Base-by-base conservation (phyloP, 1,140 invertebrate genomes). In the Lasaia peninsularis region DNA sequence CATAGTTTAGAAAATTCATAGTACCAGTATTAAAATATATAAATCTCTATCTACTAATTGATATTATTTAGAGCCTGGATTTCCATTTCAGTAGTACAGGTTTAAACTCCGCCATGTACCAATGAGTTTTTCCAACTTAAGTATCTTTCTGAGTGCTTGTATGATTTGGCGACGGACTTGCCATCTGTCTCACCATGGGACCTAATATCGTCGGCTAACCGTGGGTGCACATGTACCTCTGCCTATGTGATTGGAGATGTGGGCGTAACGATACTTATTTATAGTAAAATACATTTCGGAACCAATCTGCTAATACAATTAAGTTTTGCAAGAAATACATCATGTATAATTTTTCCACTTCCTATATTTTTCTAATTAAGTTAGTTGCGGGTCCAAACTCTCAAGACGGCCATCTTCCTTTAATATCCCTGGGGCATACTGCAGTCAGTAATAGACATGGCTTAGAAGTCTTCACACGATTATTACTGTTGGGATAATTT, bases 351-450 rank as follows among this genome's bases (percentile, higher is more conserved):
- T 34, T 2, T 11, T 10, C 11, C 12, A 35, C 11, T 35, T 35
- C 34, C 34, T 35, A n/a, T 35, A 35, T 35, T 35, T 35, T 35
- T 35, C 34, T 35, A 35, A 35, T 35, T 35, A 35, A 35, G 11
- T 35, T 35, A 35, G 33, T 10, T 35, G 34, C 10, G 34, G 34
- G 5, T 35, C 12, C 4, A n/a, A 35, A 35, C 11, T 12, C 34
- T 35, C 34, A 35, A 35, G 34, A 35, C 11, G 12, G 34, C 34
- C 12, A 12, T 28, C 24, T 12, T 12, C 34, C 34, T 35, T 35
- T 35, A 35, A 35, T 35, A 35, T n/a, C 34, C 34, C 34, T 35
- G 2, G 34, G 34, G 34, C 34, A 35, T 12, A 35, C 11, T 35
- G 34, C 24, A 28, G 24, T 7, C 24, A 28, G 11, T 35, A 35